A percentile compares a stretch with the other conserved stretches of the same genome.
Conservation (phyloP, 2,113 vertebrate species). For the Nothocercus nigrocapillus region DNA sequence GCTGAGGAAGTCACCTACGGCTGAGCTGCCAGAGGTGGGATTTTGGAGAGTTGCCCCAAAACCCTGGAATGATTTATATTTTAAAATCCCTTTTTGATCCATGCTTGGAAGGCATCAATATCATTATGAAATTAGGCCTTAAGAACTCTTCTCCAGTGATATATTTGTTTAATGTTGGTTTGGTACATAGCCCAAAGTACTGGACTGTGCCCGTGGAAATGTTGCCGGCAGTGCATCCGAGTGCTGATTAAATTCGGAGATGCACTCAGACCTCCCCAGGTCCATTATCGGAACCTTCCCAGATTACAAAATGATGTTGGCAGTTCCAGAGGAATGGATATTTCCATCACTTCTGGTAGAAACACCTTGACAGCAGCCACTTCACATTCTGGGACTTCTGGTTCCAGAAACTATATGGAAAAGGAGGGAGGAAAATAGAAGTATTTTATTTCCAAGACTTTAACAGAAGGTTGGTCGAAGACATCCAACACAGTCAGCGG, state of each 20-base stretch:
- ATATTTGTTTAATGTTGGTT: not conserved
- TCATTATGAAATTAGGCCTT: not conserved
- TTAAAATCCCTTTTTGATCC: not conserved
- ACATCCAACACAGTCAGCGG: not conserved
- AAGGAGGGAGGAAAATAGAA: not conserved
- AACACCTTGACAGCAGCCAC: not conserved
- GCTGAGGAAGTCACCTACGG: not conserved
- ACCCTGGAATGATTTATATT: not conserved
- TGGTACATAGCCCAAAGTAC: not conserved
- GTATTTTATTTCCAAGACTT: not conserved
- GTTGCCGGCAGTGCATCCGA: not conserved
- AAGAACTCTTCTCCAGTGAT: not conserved
- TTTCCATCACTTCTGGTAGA: not conserved
- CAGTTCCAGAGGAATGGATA: not conserved
- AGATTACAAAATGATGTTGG: not conserved
- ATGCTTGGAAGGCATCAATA: not conserved
- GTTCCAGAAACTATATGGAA: not conserved
- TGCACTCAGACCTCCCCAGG: not conserved
- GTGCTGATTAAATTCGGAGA: not conserved
- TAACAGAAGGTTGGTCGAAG: not conserved
- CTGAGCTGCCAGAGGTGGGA: accelerated
- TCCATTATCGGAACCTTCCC: not conserved
- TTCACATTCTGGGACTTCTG: not conserved
- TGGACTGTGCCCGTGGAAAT: not conserved
- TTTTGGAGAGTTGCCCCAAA: not conserved